A percentile compares a stretch with the other conserved stretches of the same genome.
These are phyloP conservation scores for Oreochromis niloticus DNA, from an alignment of 2,113 vertebrate species.

Conservation along the genomic window DNA sequence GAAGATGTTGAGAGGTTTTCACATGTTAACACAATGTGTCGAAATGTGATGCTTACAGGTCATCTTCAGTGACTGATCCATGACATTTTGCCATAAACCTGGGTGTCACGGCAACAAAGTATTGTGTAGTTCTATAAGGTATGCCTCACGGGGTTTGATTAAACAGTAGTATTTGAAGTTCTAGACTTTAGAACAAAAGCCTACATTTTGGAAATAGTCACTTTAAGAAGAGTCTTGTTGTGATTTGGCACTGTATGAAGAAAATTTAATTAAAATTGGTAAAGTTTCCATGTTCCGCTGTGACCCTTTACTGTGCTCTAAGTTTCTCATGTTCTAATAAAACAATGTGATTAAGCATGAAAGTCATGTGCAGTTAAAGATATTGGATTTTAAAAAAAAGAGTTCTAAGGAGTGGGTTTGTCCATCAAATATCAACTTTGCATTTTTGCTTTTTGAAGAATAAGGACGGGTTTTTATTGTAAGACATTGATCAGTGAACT, in stretches of 20 bases:
- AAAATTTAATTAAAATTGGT: fast-evolving
- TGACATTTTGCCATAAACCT: not conserved
- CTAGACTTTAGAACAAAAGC: not conserved
- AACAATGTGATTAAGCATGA: fast-evolving
- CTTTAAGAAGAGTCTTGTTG: fast-evolving
- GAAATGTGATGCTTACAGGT: no score
- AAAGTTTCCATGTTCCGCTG: not conserved
- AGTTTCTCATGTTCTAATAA: not conserved
- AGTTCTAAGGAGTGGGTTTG: fast-evolving
- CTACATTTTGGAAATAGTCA: not conserved
- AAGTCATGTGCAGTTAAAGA: fast-evolving
- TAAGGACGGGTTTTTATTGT: fast-evolving
- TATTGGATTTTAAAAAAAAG: fast-evolving
- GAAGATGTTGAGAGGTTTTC: no score
- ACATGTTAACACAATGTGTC: no score
- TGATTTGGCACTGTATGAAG: fast-evolving
- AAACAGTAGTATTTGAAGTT: not conserved
- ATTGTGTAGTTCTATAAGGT: not conserved
- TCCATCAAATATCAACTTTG: fast-evolving
- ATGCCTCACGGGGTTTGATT: fast-evolving
- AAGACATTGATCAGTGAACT: no score
- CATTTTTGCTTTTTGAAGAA: fast-evolving
- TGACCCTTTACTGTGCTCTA: fast-evolving
- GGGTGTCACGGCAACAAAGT: not conserved
- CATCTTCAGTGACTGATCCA: not conserved